phyloP scores from a whole-genome alignment of 2,113 vertebrate genomes.

The Hippocampus barbouri region DNA sequence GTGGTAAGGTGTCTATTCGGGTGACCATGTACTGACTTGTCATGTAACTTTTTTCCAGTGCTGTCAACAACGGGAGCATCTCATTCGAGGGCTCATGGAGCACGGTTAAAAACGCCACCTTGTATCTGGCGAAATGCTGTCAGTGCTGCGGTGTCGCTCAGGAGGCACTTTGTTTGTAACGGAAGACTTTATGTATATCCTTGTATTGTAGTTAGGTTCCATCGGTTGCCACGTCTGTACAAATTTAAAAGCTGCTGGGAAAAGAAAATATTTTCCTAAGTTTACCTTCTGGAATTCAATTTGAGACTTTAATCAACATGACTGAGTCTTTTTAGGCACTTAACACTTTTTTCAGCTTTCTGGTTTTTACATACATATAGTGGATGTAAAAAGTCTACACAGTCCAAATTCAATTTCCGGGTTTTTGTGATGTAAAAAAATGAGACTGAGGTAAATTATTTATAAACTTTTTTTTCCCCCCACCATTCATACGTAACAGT shows the following conservation, averaged over 20 bases:
- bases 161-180: constrained; percentile 50
- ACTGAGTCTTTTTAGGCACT: not conserved
- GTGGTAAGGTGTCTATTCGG: not conserved
- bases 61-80: constrained; percentile 61
- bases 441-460: too few species aligned
- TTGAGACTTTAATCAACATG: not conserved
- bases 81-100: constrained; percentile 67
- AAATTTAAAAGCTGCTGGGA: constrained; percentile 20
- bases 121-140: constrained; percentile 67
- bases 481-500: too few species aligned
- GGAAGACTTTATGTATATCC: not conserved
- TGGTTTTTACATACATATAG: not conserved
- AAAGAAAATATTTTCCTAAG: not conserved
- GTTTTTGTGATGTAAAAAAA: too few species aligned
- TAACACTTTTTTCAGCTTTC: not conserved
- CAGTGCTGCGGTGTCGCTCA: constrained; percentile 62
- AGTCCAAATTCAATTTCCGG: too few species aligned
- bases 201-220: constrained; percentile 14
- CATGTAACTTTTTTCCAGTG: constrained; percentile 52
- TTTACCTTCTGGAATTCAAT: not conserved
- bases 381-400: not conserved
- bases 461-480: too few species aligned
- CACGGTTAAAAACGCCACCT: constrained; percentile 52
- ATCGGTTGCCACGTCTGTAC: constrained; percentile 6
- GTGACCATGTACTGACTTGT: not conserved